Conservation (phyloP, 2,888 invertebrate species). For the Melanostoma mellinum region DNA sequence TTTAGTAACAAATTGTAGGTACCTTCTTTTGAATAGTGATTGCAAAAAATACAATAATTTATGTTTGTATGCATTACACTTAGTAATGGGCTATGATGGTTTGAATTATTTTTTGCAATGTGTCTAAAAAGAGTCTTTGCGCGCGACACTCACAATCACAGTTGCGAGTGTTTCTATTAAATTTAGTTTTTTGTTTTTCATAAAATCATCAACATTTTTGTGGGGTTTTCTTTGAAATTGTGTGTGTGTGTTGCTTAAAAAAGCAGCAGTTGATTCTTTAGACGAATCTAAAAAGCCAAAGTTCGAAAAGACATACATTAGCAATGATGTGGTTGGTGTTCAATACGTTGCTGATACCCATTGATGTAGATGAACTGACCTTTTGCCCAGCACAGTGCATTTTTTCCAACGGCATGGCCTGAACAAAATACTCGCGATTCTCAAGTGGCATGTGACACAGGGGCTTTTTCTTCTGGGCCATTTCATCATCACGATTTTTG, state of each 20-base stretch:
- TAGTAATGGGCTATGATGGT: slow-evolving; percentile 1
- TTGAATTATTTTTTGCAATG: background rate
- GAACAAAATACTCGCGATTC: slow-evolving; percentile 91
- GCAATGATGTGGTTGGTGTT: slow-evolving; percentile 78
- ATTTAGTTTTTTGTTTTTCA: slow-evolving; percentile 16
- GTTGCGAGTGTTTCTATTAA: slow-evolving; percentile 19
- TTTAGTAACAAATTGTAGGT: slow-evolving; percentile 42
- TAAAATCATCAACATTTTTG: slow-evolving; percentile 68
- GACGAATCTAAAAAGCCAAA: slow-evolving; percentile 67
- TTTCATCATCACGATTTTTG: slow-evolving; percentile 92
- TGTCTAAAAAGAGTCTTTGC: slow-evolving; percentile 17
- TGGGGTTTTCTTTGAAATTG: slow-evolving; percentile 50
- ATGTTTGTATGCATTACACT: slow-evolving; percentile 13
- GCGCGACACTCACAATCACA: slow-evolving; percentile 21
- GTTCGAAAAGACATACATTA: slow-evolving; percentile 74
- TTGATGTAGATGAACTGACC: slow-evolving; percentile 79
- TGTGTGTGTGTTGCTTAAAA: slow-evolving; percentile 37
- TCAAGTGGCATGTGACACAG: slow-evolving; percentile 91
- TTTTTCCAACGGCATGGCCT: slow-evolving; percentile 90
- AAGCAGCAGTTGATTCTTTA: slow-evolving; percentile 61
- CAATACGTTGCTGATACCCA: slow-evolving; percentile 79
- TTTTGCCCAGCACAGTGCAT: slow-evolving; percentile 91
- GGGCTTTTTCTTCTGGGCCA: slow-evolving; percentile 93
- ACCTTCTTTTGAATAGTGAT: slow-evolving; percentile 25
- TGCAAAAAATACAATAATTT: slow-evolving; percentile 36